Base-by-base conservation (phyloP, 2,113 vertebrate species). In the Euleptes europaea region DNA sequence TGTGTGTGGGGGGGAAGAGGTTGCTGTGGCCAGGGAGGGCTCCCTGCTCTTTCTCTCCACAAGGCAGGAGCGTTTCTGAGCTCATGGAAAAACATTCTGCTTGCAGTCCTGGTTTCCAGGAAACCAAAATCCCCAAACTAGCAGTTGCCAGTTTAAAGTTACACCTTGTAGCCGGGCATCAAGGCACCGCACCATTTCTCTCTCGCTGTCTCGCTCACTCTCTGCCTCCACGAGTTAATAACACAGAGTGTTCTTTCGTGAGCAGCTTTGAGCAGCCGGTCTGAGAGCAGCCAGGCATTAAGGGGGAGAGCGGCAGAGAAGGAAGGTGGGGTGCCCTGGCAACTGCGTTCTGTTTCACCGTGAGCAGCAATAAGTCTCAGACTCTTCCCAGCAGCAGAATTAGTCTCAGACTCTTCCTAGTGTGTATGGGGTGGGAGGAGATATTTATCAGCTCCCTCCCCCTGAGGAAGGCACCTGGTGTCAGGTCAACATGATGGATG, bases 141-240 rank as follows among this genome's bases (percentile, higher is more conserved):
- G 86, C 82, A 71, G 90, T 57, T 84, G 85, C 80, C 93, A 85
- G 91, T 86, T 57, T 89, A 91, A 94, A 95, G 94, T 94, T 96
- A 87, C 88, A 51, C 82, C 82, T 76, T 72, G 5, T 33, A 63
- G 91, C 80, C 49, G 82, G 88, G 92, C 94, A 86, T 91, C 84
- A 90, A 79, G 94, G 84, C 91, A 38, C 90, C 88, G 49, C 87
- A 73, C 80, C 77, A 31, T 14, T 14, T 5, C 57, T 5, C n/a
- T 65, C 60, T 78, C 49, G 35, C 31, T 51, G n/a, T 28, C 44
- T 17, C 51, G 19, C 3, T 12, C 71, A 28, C 31, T 44, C 42
- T 33, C 15, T 83, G 93, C 89, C 88, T 80, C 84, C 85, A 1
- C 65, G 92, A 94, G 94, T 96, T 94, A 92, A 92, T 91, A 91